phyloP scores from a whole-genome alignment of 2,888 invertebrate genomes.

The Lepidocyrtinus sp. region DNA sequence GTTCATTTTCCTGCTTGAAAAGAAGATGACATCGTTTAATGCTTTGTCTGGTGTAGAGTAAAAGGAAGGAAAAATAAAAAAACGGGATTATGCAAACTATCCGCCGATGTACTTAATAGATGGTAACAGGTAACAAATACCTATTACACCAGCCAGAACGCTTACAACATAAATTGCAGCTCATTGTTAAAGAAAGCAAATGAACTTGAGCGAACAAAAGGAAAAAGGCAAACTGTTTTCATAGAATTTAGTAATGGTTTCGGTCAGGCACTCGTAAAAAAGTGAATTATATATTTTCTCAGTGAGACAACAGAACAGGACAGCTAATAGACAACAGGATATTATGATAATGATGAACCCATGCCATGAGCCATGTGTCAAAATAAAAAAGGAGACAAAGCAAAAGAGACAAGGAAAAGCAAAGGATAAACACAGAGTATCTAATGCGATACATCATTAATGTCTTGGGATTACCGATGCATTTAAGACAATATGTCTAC shows the following conservation, averaged over 20 bases:
- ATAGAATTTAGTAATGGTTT: neutral
- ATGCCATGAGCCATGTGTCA: conserved; percentile 57
- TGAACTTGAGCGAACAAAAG: neutral
- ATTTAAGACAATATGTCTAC: neutral
- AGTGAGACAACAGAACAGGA: neutral
- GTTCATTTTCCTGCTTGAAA: neutral
- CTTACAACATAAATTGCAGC: neutral
- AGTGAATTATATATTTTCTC: neutral
- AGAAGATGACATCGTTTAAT: neutral
- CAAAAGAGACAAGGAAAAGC: conserved; percentile 5
- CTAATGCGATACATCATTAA: neutral
- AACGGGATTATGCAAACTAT: neutral
- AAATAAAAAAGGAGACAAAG: conserved; percentile 32
- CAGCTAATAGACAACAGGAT: conserved; percentile 38
- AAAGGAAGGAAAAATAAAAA: neutral
- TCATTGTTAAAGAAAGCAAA: neutral
- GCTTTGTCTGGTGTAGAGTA: neutral
- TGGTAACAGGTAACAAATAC: no score
- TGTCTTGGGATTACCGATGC: neutral
- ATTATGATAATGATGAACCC: conserved; percentile 26
- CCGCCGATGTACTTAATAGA: no score
- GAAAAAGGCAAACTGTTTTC: neutral
- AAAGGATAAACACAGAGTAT: neutral
- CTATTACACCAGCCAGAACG: no score
- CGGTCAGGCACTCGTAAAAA: neutral